Base-by-base conservation (phyloP, 2,113 vertebrate species). In the Brachypteracias leptosomus region DNA sequence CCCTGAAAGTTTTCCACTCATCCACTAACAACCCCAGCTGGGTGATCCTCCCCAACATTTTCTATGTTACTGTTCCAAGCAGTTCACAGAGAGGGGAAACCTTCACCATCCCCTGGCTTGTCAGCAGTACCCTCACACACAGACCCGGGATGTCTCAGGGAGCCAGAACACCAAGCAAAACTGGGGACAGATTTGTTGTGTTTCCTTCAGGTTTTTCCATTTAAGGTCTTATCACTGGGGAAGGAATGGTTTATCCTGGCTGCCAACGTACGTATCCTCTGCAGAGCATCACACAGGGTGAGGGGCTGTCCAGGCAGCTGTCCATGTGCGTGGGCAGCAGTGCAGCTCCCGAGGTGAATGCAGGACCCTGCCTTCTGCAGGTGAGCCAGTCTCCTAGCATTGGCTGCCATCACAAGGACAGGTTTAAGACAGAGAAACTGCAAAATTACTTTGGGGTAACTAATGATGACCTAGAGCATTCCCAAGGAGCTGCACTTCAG, bases 281-380 rank as follows among this genome's bases (percentile, higher is more conserved):
- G 0, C 29, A 21, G n/a, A 61, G n/a, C 20, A 25, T n/a, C n/a
- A 18, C 4, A 3, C 1, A 9, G 46, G 21, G 14, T 1, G 8
- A 51, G 28, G 68, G 55, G 46, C 4, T n/a, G 35, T 22, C 29
- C 42, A 17, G 35, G 42, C 38, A 63, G 68, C 80, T 57, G 35
- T 29, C 28, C n/a, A 11, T 38, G 40, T 1, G 10, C 7, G 12
- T 2, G 5, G 65, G 44, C 65, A 47, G 78, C 62, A 19, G 1
- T 0, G 15, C 28, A 14, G 20, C 40, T 31, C 66, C 57, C 6
- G 1, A 20, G 54, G 47, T 29, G 13, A 28, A 40, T 3, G 0
- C n/a, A 18, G 79, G 25, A 26, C 25, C 55, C 44, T 38, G n/a
- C 38, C 46, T 55, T 47, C 42, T 18, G 18, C 22, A 24, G 15